phyloP scores from a whole-genome alignment of 2,113 vertebrate genomes.

The Pheucticus melanocephalus region DNA sequence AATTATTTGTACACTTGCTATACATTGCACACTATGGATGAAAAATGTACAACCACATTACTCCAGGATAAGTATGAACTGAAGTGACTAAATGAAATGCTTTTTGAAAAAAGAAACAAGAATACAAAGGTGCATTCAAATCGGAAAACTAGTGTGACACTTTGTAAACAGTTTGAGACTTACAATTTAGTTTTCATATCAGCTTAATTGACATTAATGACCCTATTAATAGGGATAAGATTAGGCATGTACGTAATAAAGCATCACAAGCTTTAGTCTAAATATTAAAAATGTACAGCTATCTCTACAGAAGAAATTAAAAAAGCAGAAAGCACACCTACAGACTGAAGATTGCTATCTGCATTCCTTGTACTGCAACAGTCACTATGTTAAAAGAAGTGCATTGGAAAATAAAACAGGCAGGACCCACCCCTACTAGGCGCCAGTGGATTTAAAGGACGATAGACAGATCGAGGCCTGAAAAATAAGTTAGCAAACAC shows the following conservation, averaged over 20 bases:
- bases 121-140: background rate
- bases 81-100: background rate
- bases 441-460: constrained; percentile 91
- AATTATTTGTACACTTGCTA: background rate
- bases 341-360: background rate
- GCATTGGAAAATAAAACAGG: constrained; percentile 9
- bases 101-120: background rate
- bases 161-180: background rate
- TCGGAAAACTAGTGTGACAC: background rate
- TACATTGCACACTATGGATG: background rate
- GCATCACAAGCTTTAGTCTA: background rate
- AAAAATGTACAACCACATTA: background rate
- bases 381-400: background rate
- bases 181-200: background rate
- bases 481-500: constrained; percentile 27
- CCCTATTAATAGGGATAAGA: background rate
- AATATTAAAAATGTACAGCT: background rate
- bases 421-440: constrained; percentile 83
- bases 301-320: background rate
- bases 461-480: constrained; percentile 95
- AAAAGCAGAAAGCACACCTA: background rate
- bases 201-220: background rate
- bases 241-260: background rate
- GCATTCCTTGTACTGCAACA: background rate
- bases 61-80: background rate